These are phyloP conservation scores for Cyclophora albipunctata DNA, from an alignment of 2,888 invertebrate species.

Conservation along the genomic window DNA sequence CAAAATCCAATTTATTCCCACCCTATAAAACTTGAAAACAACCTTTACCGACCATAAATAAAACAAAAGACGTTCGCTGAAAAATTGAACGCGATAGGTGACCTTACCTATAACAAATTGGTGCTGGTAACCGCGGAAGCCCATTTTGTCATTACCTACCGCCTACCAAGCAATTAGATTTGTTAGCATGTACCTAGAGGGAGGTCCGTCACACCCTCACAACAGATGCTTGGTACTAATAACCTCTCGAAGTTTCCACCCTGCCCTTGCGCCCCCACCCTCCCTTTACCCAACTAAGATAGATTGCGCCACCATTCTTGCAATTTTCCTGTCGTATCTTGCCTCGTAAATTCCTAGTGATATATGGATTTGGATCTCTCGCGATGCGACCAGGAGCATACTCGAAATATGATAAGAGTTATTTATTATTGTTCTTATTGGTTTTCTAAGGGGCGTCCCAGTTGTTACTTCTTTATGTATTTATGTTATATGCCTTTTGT, in stretches of 20 bases:
- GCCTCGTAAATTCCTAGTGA: conserved; percentile 90
- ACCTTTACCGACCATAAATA: too few relatives aligned
- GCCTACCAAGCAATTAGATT: conserved; percentile 75
- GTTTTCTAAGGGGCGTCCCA: conserved; percentile 62
- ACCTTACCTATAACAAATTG: conserved; percentile 45
- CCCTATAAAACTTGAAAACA: too few relatives aligned
- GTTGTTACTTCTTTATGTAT: conserved; percentile 35
- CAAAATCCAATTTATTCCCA: too few relatives aligned
- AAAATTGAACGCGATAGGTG: too few relatives aligned
- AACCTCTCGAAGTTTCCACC: conserved; percentile 76
- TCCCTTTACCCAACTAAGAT: conserved; percentile 84
- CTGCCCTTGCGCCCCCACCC: conserved; percentile 55
- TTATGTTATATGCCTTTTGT: conserved; percentile 30
- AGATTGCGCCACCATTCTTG: conserved; percentile 94
- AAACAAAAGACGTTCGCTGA: too few relatives aligned
- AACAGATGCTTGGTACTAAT: conserved; percentile 77
- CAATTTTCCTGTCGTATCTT: conserved; percentile 95
- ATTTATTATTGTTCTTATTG: conserved; percentile 77
- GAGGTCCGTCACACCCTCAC: conserved; percentile 73
- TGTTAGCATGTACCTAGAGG: conserved; percentile 73
- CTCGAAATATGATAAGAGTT: conserved; percentile 76
- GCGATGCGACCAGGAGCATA: conserved; percentile 76
- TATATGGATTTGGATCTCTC: conserved; percentile 81
- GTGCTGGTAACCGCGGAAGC: conserved; percentile 44
- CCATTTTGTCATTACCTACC: conserved; percentile 68